These are phyloP conservation scores for Tyria jacobaeae DNA, from an alignment of 2,888 invertebrate species.

Conservation along the genomic window DNA sequence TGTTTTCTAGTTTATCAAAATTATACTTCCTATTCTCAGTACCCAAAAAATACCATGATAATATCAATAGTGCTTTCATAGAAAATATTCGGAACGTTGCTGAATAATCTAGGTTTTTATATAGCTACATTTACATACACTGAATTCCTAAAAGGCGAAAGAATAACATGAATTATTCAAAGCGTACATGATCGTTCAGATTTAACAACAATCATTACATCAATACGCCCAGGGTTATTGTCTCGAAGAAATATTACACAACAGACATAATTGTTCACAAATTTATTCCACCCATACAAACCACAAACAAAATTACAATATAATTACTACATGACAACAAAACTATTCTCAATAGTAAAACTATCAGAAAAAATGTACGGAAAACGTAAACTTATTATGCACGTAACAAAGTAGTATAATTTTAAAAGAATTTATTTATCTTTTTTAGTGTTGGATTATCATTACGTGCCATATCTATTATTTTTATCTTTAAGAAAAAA, in stretches of 20 bases:
- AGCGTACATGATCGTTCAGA: constrained; percentile 23
- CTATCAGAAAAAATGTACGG: not conserved
- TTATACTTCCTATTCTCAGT: too few species aligned
- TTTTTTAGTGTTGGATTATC: not conserved
- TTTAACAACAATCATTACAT: constrained; percentile 23
- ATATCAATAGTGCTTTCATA: too few species aligned
- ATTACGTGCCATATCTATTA: too few species aligned
- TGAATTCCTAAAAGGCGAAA: not conserved
- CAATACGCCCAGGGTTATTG: constrained; percentile 33
- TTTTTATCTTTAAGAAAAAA: too few species aligned
- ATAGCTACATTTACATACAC: not conserved
- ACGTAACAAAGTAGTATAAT: too few species aligned
- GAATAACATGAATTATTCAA: constrained; percentile 35
- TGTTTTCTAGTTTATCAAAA: too few species aligned
- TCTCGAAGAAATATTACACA: constrained; percentile 23
- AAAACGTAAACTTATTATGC: too few species aligned
- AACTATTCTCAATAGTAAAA: not conserved
- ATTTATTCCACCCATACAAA: constrained; percentile 34
- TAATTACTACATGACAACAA: not conserved
- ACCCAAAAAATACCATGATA: too few species aligned
- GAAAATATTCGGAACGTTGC: too few species aligned
- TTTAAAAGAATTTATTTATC: not conserved
- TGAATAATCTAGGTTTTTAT: too few species aligned
- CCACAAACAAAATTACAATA: constrained; percentile 7
- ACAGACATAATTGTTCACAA: constrained; percentile 28